Base-by-base conservation (phyloP, 2,797 vertebrate genomes). In the Streptopelia turtur region DNA sequence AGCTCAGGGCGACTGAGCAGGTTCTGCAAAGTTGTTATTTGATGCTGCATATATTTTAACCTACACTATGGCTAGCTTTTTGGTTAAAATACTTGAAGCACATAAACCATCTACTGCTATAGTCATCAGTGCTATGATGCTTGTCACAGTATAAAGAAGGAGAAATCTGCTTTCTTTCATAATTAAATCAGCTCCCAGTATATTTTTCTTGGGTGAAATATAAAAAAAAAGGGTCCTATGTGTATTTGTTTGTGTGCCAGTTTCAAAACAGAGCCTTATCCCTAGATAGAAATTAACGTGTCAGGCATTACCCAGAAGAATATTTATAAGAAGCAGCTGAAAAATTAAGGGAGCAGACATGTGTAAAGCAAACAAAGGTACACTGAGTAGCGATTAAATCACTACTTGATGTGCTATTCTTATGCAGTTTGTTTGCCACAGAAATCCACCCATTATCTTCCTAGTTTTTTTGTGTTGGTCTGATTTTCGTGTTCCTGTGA, bases 261-360 rank as follows among this genome's bases (percentile, higher is more conserved):
- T 95, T 95, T 95, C 78, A 94, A 94, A 97, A 78, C 53, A 86
- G 50, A 78, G 53, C 55, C 53, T 28, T 45, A n/a, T 83, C 41
- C 68, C 65, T 74, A 69, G 88, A 74, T 33, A 82, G 74, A 94
- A 93, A 68, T 94, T 78, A 88, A 83, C 68, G 64, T 94, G 57
- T 76, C 87, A 81, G 77, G 35, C 25, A 35, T 92, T 95, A 84
- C 72, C 60, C 79, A 88, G 50, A 86, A 86, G 69, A 83, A 16
- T 78, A 87, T 83, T 96, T 90, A 28, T 76, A 91, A 92, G 59
- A 45, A 88, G 69, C n/a, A 83, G 65, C 59, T 94, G 87, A 96
- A 92, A 60, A 72, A 81, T 60, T 86, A 90, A 89, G 52, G 31
- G 66, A 93, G 27, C 12, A 49, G 64, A 81, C 21, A 4, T 81